Conservation (phyloP, 2,113 vertebrate genomes). For the Hyaena hyaena region DNA sequence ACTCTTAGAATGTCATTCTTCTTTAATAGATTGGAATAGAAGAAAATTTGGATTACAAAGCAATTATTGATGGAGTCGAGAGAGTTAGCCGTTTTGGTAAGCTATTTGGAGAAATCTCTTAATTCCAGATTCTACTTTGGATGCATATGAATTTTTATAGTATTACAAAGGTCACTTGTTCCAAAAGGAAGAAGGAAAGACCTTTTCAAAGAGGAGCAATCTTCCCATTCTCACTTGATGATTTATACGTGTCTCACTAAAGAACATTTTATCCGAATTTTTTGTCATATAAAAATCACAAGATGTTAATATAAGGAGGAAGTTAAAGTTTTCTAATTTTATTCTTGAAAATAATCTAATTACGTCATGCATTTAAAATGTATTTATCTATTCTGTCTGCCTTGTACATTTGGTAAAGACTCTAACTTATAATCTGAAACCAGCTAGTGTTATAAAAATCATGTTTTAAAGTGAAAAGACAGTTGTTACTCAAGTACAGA, state of each 20-base stretch:
- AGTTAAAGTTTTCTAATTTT: background rate
- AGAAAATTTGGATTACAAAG: conserved; percentile 92
- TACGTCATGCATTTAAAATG: background rate
- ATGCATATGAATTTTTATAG: background rate
- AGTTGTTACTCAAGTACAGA: background rate
- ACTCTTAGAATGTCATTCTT: conserved; percentile 71
- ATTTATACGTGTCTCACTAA: background rate
- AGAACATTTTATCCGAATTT: background rate
- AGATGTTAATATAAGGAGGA: background rate
- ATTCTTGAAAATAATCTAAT: conserved; percentile 33
- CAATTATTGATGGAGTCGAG: conserved; percentile 91
- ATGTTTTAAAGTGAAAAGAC: background rate
- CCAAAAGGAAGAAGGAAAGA: background rate
- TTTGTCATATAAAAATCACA: background rate
- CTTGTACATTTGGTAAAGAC: background rate
- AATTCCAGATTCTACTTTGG: conserved; percentile 15
- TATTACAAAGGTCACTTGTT: background rate
- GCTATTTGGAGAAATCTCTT: conserved; percentile 58
- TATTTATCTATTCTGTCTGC: background rate
- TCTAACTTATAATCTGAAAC: background rate
- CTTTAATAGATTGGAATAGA: conserved; percentile 90
- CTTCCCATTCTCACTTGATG: background rate
- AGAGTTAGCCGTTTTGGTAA: conserved; percentile 96
- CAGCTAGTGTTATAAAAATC: background rate
- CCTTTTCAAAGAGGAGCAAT: background rate